Evolutionary conservation across 2,888 invertebrate genomes (phyloP).

Genomic region (Argyresthia albistria): DNA sequence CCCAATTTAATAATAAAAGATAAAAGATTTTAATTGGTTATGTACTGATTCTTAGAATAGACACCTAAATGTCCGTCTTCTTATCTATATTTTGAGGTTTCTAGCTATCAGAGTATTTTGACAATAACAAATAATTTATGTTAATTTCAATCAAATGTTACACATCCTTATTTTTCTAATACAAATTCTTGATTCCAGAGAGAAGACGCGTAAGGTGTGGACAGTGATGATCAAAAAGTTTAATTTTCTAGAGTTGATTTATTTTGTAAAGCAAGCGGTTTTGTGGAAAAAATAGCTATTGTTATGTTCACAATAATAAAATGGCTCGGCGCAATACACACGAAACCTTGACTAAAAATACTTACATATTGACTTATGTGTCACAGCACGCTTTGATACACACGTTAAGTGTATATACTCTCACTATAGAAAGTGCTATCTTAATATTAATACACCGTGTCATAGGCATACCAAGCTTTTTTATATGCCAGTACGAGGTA

Average conservation of each 20-base stretch:
- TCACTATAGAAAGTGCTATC: constrained; percentile 23
- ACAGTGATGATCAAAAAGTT: not conserved
- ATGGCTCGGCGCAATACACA: constrained; percentile 46
- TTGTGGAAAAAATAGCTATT: not conserved
- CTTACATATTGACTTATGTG: constrained; percentile 64
- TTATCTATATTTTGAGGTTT: too few species aligned
- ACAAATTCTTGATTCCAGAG: not conserved
- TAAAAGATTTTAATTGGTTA: too few species aligned
- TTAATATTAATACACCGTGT: constrained; percentile 17
- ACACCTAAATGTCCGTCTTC: too few species aligned
- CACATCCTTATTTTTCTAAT: not conserved
- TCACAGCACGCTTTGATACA: constrained; percentile 64
- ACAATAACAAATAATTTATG: not conserved
- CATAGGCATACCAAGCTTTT: constrained; percentile 24
- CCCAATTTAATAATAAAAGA: too few species aligned
- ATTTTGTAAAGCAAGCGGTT: not conserved
- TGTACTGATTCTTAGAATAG: too few species aligned
- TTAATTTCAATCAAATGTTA: not conserved
- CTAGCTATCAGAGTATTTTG: not conserved
- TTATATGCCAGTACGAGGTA: constrained; percentile 32
- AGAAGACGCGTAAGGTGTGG: not conserved
- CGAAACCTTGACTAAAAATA: constrained; percentile 26
- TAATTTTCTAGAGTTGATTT: too few species aligned
- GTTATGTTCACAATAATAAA: constrained; percentile 49
- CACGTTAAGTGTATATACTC: constrained; percentile 19